Evolutionary conservation across 2,113 vertebrate genomes (phyloP).

Genomic region (Otolemur garnettii): DNA sequence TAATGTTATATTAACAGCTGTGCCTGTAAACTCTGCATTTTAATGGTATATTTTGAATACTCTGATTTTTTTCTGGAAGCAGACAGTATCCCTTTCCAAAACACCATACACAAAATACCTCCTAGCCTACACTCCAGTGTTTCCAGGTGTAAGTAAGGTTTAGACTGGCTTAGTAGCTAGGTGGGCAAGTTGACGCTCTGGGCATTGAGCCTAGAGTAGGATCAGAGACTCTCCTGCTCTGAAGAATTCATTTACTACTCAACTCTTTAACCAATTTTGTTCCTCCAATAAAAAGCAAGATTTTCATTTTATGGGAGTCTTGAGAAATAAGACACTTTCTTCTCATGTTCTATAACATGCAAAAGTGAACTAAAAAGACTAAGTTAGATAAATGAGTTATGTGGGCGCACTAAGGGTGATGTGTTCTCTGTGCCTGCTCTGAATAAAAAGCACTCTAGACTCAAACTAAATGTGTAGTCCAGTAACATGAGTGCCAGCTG

Average conservation of each 20-base stretch:
- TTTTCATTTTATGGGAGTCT: not conserved
- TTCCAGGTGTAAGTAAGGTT: not conserved
- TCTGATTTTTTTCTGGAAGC: not conserved
- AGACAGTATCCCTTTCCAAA: not conserved
- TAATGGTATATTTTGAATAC: not conserved
- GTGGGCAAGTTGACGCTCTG: not conserved
- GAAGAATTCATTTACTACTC: not conserved
- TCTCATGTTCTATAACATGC: not conserved
- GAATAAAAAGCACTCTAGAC: slow-evolving; percentile 19
- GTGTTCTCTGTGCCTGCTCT: not conserved
- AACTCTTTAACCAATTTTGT: not conserved
- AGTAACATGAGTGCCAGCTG: not conserved
- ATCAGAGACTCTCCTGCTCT: no score
- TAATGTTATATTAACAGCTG: not conserved
- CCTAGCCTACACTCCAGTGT: not conserved
- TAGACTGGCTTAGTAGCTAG: not conserved
- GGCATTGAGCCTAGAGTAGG: not conserved
- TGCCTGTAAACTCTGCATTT: not conserved
- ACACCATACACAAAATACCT: not conserved
- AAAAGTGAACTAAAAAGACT: not conserved
- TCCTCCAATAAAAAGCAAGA: not conserved
- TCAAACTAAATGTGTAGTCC: not conserved
- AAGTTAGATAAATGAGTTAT: not conserved
- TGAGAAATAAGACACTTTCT: not conserved
- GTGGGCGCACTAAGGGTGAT: not conserved